Evolutionary conservation across 2,888 invertebrate genomes (phyloP), one percentile per base, ranked within the genome.

Genomic region (Anorthoa munda): DNA sequence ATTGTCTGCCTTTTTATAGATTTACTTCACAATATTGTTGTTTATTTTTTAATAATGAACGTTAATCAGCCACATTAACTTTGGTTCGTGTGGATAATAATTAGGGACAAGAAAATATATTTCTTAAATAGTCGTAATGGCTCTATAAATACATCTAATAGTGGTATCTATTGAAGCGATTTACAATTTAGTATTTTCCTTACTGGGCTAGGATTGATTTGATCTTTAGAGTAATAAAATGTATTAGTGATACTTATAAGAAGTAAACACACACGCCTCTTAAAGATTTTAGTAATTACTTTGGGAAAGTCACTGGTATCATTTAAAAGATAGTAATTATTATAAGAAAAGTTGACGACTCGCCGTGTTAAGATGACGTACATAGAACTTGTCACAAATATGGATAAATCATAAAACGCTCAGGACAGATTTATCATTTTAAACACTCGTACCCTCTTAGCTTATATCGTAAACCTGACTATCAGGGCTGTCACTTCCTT

Each of bases 1-100:
- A 92, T 92, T 92, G 92, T 92, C 79, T 81, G 69, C 46, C 81
- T 86, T 88, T 89, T 88, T 88, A 82, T 79, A 81, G 51, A 65
- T 74, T 85, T 77, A 81, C 74, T 84, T 87, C 85, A 86, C 86
- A 85, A 86, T 87, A 84, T 85, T 85, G 80, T 82, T 79, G 80
- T 79, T 79, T 84, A 69, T 78, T 81, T 63, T 75, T 68, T 82
- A 79, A 81, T 82, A 79, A 82, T 71, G 51, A 75, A 63, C 77
- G 60, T 59, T 84, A 82, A 86, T 82, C 65, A 78, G 70, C 7
- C 48, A 53, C 23, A 61, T 72, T 74, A 72, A 21, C 48, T 31
- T 61, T 21, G 12, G 15, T 72, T 66, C 76, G 66, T 65, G 77
- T 53, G 45, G 18, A 11, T 72, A 50, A 63, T 60, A 39, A 51